These are phyloP conservation scores for Poliocrania exsul DNA, from an alignment of 2,797 vertebrate species.

Conservation along the genomic window DNA sequence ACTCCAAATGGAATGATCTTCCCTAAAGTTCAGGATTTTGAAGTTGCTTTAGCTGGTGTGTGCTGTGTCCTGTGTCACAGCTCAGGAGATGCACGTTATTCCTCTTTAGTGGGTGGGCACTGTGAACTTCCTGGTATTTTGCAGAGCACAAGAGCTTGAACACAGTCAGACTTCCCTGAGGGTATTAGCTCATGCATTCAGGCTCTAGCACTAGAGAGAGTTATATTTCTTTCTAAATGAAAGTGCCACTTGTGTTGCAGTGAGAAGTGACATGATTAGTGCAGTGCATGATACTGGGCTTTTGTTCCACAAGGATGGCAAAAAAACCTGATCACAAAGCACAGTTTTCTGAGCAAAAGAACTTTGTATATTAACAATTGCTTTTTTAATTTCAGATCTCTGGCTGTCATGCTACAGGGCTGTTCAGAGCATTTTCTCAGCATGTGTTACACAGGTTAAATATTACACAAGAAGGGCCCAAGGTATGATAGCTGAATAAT, in stretches of 20 bases:
- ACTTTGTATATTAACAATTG: neutral
- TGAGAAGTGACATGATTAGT: neutral
- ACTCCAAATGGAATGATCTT: neutral
- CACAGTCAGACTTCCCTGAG: neutral
- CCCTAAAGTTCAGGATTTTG: neutral
- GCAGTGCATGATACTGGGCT: neutral
- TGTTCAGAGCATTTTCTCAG: slow-evolving; percentile 95
- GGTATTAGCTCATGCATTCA: neutral
- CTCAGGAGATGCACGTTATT: neutral
- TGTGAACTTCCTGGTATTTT: neutral
- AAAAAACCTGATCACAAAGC: neutral
- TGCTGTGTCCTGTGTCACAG: neutral
- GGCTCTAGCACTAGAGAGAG: neutral
- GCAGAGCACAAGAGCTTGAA: neutral
- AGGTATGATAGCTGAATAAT: slow-evolving; percentile 77
- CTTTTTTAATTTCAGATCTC: slow-evolving; percentile 87
- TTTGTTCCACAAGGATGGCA: neutral
- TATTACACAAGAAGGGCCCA: slow-evolving; percentile 83
- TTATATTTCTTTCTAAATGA: neutral
- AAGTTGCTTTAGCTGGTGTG: neutral
- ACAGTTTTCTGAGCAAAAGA: slow-evolving; percentile 29
- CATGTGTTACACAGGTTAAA: slow-evolving; percentile 91
- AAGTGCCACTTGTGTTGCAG: neutral
- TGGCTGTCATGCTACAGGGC: slow-evolving; percentile 87
- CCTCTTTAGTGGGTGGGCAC: neutral